Evolutionary conservation across 2,888 invertebrate genomes (phyloP), one percentile per base, ranked within the genome.

Genomic region (Trachelus stipa): DNA sequence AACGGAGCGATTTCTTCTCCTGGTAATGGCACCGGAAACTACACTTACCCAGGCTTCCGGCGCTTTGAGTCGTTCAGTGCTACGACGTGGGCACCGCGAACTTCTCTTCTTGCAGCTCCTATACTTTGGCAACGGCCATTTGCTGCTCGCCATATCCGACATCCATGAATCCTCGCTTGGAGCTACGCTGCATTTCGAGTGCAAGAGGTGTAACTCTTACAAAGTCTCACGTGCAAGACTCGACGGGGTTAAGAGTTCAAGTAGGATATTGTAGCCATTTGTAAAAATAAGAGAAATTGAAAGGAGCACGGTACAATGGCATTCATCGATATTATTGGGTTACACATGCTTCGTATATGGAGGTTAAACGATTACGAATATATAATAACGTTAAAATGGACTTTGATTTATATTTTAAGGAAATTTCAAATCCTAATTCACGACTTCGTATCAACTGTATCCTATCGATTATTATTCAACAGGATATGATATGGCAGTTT

Each of bases 1-100:
- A 86, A 84, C 83, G 84, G 82, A 82, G 84, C 83, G 78, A 83
- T 81, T 79, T 85, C 76, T 82, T 77, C 76, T 75, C 77, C 84
- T 85, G 86, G 87, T 89, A 89, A 89, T 89, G 85, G 89, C 86
- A 85, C 86, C 87, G 87, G 89, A 89, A 88, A 87, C 87, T 88
- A 88, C 88, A 89, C 88, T 88, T 89, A 87, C 84, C 87, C 79
- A 77, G 78, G 78, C 77, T 88, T 89, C 89, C 89, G 88, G 84
- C 83, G 85, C 83, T 85, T 87, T 85, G 84, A 86, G 84, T 81
- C 84, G 83, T 81, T 82, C 76, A 76, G 76, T 75, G 75, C 79
- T 74, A 73, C 73, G 77, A 77, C n/a, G 79, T 77, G 75, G 76
- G 76, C 35, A 68, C 74, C 56, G 68, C 77, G 74, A 73, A 73